These are phyloP conservation scores for Dendrolimus kikuchii DNA, from an alignment of 1,140 invertebrate species.

Conservation along the genomic window DNA sequence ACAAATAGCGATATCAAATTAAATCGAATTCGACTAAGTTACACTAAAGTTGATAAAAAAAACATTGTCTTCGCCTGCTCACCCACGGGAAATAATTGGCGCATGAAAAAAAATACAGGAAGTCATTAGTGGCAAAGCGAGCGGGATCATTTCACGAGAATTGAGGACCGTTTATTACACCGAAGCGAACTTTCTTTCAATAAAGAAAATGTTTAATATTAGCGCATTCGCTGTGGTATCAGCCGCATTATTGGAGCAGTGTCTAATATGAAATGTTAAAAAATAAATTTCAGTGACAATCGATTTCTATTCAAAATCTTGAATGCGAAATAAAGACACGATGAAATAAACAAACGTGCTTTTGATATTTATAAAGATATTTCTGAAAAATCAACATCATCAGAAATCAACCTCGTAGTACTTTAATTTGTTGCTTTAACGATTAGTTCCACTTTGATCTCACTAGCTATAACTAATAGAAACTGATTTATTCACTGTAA, in stretches of 20 bases:
- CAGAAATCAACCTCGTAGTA: too few relatives aligned
- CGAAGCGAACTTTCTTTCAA: constrained; percentile 8
- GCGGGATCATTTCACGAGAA: constrained; percentile 55
- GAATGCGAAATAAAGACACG: too few relatives aligned
- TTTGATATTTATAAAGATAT: too few relatives aligned
- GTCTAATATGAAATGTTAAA: too few relatives aligned
- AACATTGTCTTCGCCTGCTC: constrained; percentile 37
- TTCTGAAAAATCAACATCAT: too few relatives aligned
- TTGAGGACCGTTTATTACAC: constrained; percentile 31
- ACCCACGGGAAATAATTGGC: constrained; percentile 59
- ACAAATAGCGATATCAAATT: constrained; percentile 16
- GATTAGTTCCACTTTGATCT: too few relatives aligned
- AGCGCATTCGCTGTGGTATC: not conserved
- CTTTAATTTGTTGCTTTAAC: too few relatives aligned
- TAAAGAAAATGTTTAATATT: not conserved
- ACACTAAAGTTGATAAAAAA: constrained; percentile 19
- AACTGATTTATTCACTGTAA: too few relatives aligned
- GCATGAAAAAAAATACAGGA: constrained; percentile 62
- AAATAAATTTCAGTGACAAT: too few relatives aligned
- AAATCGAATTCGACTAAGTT: constrained; percentile 23
- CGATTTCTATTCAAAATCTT: too few relatives aligned
- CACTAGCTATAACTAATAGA: too few relatives aligned
- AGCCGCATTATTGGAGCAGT: not conserved
- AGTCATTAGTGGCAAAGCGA: constrained; percentile 63
- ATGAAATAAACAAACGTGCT: too few relatives aligned